phyloP scores from a whole-genome alignment of 2,888 invertebrate genomes.

The Eupithecia inturbata region DNA sequence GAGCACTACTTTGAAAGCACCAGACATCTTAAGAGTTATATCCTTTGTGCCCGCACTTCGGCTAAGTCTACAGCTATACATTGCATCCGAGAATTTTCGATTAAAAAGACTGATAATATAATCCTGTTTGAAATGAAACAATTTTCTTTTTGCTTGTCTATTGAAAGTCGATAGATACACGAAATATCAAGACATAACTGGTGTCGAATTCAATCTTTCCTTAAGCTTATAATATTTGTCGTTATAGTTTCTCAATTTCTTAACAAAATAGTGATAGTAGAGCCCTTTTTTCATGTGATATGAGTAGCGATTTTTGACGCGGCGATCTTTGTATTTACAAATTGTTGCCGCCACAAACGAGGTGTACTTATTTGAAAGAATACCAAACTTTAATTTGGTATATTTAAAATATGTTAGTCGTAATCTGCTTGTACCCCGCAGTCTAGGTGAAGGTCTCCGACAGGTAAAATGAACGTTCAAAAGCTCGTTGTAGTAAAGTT shows the following conservation, averaged over 20 bases:
- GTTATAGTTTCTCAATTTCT: neutral
- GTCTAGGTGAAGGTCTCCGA: conserved; percentile 59
- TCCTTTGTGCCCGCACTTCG: conserved; percentile 51
- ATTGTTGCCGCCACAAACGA: neutral
- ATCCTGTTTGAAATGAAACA: conserved; percentile 17
- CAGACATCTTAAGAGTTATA: conserved; percentile 53
- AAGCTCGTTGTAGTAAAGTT: conserved; percentile 55
- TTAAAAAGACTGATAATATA: conserved; percentile 25
- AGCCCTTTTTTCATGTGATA: neutral
- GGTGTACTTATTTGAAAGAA: neutral
- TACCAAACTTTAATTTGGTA: conserved; percentile 19
- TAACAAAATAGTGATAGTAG: conserved; percentile 10
- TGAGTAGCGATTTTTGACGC: conserved; percentile 40
- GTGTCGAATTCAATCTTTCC: neutral
- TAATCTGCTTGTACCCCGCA: conserved; percentile 55
- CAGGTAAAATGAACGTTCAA: conserved; percentile 61
- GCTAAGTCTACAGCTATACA: conserved; percentile 39
- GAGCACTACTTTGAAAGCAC: conserved; percentile 51
- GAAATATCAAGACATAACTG: neutral
- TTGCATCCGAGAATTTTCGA: conserved; percentile 31
- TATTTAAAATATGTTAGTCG: conserved; percentile 38
- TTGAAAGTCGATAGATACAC: neutral
- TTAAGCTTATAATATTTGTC: neutral
- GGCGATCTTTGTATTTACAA: conserved; percentile 47
- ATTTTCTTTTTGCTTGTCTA: neutral